Percentiles rank a stretch among this genome's conserved stretches.
Conservation (phyloP, 2,888 invertebrate species). For the Noctua pronuba region DNA sequence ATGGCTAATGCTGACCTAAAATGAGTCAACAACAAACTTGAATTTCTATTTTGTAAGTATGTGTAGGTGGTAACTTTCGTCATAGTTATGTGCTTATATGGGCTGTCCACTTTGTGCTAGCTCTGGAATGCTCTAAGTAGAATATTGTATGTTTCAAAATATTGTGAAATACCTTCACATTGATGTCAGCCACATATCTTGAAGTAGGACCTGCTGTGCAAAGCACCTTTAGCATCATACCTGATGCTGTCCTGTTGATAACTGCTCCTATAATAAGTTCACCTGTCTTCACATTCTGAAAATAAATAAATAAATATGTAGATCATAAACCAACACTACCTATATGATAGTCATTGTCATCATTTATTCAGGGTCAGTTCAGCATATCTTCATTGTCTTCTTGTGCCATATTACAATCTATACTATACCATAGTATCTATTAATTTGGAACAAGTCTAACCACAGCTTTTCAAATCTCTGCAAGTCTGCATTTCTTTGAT, state of each 20-base stretch:
- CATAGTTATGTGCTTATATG: slow-evolving; percentile 33
- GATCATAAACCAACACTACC: neutral
- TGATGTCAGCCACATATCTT: slow-evolving; percentile 96
- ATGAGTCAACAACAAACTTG: slow-evolving; percentile 2
- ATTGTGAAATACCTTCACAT: slow-evolving; percentile 93
- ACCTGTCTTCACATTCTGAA: slow-evolving; percentile 93
- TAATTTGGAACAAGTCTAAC: neutral
- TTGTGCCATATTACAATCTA: neutral
- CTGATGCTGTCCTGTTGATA: slow-evolving; percentile 93
- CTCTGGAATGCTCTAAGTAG: neutral
- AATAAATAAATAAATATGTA: slow-evolving; percentile 3
- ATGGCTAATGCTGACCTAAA: neutral
- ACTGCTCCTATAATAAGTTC: slow-evolving; percentile 95
- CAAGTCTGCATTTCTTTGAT: neutral
- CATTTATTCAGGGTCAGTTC: neutral
- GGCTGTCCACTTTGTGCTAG: slow-evolving; percentile 14
- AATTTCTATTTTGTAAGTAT: slow-evolving; percentile 9
- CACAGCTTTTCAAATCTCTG: neutral
- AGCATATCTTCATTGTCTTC: neutral
- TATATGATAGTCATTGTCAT: neutral
- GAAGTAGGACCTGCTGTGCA: slow-evolving; percentile 95
- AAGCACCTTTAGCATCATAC: slow-evolving; percentile 95
- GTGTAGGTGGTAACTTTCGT: slow-evolving; percentile 33
- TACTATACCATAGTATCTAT: neutral
- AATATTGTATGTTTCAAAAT: slow-evolving; percentile 31